A percentile compares a stretch with the other conserved stretches of the same genome.
Evolutionary conservation across 2,797 vertebrate species (phyloP).

Genomic region (Xenentodon cancila): DNA sequence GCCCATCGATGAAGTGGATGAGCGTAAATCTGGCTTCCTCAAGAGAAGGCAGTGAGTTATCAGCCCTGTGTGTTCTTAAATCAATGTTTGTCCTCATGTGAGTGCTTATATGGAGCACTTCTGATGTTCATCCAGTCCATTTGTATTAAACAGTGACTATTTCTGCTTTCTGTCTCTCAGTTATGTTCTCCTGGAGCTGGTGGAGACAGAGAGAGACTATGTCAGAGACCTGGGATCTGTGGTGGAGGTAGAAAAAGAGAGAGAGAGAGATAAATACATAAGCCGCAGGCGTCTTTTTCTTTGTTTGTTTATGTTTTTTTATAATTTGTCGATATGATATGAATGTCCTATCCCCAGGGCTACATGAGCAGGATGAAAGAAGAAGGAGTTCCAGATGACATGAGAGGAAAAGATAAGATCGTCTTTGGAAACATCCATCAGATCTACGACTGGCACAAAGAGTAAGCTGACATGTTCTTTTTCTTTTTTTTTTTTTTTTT

Average conservation of each 20-base stretch:
- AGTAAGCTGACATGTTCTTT: conserved; percentile 78
- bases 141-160: conserved; percentile 26
- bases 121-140: conserved; percentile 37
- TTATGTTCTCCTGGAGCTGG: conserved; percentile 95
- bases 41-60: conserved; percentile 94
- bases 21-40: conserved; percentile 93
- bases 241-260: conserved; percentile 87
- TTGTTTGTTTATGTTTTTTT: background rate
- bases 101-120: conserved; percentile 49
- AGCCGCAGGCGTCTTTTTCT: background rate
- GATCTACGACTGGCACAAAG: conserved; percentile 99
- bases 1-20: conserved; percentile 95
- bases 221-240: conserved; percentile 95
- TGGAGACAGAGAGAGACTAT: conserved; percentile 97
- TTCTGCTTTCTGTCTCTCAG: conserved; percentile 73
- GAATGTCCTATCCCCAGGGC: conserved; percentile 79
- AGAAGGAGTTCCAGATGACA: conserved; percentile 96
- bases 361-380: conserved; percentile 99
- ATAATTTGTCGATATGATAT: conserved; percentile 10
- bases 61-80: conserved; percentile 24
- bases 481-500: background rate
- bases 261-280: background rate
- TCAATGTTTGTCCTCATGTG: conserved; percentile 23
- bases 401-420: conserved; percentile 99
- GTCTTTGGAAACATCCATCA: conserved; percentile 99